Evolutionary conservation across 2,797 vertebrate species (phyloP).

Genomic region (Megaceryle alcyon): DNA sequence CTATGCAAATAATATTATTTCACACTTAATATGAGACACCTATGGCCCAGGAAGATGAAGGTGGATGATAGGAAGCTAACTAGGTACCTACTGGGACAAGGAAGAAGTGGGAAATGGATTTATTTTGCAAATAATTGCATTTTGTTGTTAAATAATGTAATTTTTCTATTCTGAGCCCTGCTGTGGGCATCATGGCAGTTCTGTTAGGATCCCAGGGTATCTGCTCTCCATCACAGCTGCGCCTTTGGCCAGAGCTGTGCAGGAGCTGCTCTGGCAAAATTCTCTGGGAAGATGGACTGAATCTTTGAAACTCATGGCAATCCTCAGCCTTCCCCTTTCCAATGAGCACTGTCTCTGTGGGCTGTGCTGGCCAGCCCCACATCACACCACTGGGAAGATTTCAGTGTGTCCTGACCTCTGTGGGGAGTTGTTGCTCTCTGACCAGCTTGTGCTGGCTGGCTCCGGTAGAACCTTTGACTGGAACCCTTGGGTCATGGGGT

Average conservation of each 20-base stretch:
- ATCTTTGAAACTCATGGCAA: neutral
- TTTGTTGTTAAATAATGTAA: neutral
- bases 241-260: neutral
- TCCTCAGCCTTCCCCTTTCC: neutral
- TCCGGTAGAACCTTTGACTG: neutral
- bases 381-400: neutral
- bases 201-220: neutral
- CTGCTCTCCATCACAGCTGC: fast-evolving
- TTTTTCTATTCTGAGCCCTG: neutral
- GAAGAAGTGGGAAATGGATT: neutral
- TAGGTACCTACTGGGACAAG: neutral
- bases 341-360: fast-evolving
- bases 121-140: neutral
- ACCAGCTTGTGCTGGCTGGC: neutral
- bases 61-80: neutral
- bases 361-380: neutral
- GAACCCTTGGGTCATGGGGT: neutral
- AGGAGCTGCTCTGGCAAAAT: neutral
- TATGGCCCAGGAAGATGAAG: neutral
- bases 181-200: neutral
- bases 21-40: neutral
- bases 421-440: neutral
- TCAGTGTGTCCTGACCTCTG: neutral
- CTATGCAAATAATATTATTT: neutral
- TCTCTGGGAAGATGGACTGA: neutral